These are phyloP conservation scores for Apodemia mormo DNA, from an alignment of 2,888 invertebrate genomes.

Conservation along the genomic window DNA sequence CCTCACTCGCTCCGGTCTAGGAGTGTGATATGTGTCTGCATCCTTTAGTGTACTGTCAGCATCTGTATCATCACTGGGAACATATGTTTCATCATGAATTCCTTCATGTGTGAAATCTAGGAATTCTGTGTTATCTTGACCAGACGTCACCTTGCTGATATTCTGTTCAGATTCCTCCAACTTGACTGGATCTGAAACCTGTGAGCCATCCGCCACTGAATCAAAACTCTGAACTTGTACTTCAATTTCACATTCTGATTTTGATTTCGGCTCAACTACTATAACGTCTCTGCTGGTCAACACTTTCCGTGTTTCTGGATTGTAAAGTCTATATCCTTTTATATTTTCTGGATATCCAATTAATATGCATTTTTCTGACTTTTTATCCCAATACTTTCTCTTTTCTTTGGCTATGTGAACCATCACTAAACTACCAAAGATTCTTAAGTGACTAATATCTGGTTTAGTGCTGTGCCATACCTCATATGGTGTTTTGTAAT, in stretches of 20 bases:
- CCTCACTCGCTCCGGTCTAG: neutral
- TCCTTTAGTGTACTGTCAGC: neutral
- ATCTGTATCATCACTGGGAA: neutral
- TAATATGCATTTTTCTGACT: slow-evolving; percentile 15
- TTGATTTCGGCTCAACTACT: neutral
- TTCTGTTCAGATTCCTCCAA: neutral
- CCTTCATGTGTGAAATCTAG: neutral
- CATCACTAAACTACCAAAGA: slow-evolving; percentile 23
- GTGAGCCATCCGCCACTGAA: slow-evolving; percentile 16
- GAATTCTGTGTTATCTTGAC: neutral
- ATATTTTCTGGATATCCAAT: slow-evolving; percentile 19
- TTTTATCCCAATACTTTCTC: slow-evolving; percentile 20
- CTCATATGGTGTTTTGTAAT: slow-evolving; percentile 34
- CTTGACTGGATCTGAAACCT: neutral
- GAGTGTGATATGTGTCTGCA: neutral
- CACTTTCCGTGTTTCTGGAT: slow-evolving; percentile 12
- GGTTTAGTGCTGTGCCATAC: slow-evolving; percentile 25
- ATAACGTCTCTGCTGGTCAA: slow-evolving; percentile 17
- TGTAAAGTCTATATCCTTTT: slow-evolving; percentile 19
- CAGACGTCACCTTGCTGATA: neutral
- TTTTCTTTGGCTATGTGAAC: slow-evolving; percentile 22
- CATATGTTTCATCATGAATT: neutral
- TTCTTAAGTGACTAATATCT: slow-evolving; percentile 20
- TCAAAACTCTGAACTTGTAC: neutral
- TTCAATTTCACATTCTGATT: neutral